A percentile compares a stretch with the other conserved stretches of the same genome.
phyloP scores from a whole-genome alignment of 2,113 vertebrate genomes.

The Aspiorhynchus laticeps region DNA sequence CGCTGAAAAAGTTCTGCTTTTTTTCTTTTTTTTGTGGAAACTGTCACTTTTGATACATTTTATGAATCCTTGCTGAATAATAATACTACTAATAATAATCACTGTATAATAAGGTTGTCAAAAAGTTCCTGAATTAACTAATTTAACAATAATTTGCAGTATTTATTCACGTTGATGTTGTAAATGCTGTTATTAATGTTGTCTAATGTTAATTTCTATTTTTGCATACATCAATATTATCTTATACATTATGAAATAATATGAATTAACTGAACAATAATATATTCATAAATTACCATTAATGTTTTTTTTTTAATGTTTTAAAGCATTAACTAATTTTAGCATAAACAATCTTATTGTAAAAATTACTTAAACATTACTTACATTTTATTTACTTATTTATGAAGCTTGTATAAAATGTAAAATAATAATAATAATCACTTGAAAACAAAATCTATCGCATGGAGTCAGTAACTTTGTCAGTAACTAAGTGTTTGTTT shows the following conservation, averaged over 20 bases:
- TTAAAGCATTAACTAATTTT: background rate
- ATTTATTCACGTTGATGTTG: background rate
- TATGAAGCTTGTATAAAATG: background rate
- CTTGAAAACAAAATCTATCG: background rate
- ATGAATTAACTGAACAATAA: background rate
- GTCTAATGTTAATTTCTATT: background rate
- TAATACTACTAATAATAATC: no score
- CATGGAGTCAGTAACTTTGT: background rate
- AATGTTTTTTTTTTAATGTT: no score
- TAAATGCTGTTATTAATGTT: background rate
- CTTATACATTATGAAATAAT: background rate
- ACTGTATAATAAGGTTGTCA: no score
- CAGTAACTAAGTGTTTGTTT: background rate
- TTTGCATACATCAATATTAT: background rate
- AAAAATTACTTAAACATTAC: background rate
- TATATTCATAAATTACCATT: background rate
- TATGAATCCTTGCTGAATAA: no score
- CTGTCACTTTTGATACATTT: no score
- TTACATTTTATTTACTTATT: background rate
- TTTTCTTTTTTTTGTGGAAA: no score
- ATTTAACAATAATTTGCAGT: background rate
- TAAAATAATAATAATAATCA: no score
- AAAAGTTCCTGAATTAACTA: no score
- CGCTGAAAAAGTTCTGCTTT: no score
- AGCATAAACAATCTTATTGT: background rate